Base-by-base conservation (phyloP, 2,797 vertebrate species). In the Natrix natrix region DNA sequence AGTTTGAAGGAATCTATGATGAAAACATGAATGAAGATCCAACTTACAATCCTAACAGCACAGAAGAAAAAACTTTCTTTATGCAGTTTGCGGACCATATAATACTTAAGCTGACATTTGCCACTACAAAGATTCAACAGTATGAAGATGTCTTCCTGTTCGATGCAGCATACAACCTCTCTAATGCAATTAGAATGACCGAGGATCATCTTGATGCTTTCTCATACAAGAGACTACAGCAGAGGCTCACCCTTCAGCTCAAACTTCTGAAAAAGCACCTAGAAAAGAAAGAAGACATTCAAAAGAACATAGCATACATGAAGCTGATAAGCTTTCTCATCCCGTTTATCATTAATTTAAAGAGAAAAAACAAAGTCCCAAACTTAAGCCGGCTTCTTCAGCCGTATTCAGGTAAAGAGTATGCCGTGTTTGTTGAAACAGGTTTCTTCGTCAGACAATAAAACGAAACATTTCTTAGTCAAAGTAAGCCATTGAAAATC, bases 301-400 rank as follows among this genome's bases (percentile, higher is more conserved):
- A 96, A 83, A 96, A 83, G 92, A 97, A 97, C 59, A 94, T 97
- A 60, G 95, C 97, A 24, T 98, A 98, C 63, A 93, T 98, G n/a
- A 97, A 96, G 89, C 94, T 98, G 92, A 97, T 98, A 92, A 96
- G 96, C 43, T 98, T 98, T 94, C 96, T 97, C 1, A 96, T 96
- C 92, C 98, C 97, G 5, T 96, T 98, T 91, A 95, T 98, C 92
- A 91, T 97, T 32, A 95, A 94, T 57, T 95, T 98, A 93, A 98
- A 97, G 96, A 98, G 96, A 94, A 98, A 97, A 94, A 97, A 98
- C 97, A 97, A 97, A 96, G 96, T 97, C 66, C 98, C 97, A 52
- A 97, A 98, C 95, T 92, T 98, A 92, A 97, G 59, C 93, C 96
- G 95, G 54, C 93, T 97, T 93, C 96, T 98, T 90, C 97, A 95